Percentiles rank a stretch among this genome's conserved stretches.
phyloP scores from a whole-genome alignment of 2,113 vertebrate species.

The Pyrgilauda ruficollis region DNA sequence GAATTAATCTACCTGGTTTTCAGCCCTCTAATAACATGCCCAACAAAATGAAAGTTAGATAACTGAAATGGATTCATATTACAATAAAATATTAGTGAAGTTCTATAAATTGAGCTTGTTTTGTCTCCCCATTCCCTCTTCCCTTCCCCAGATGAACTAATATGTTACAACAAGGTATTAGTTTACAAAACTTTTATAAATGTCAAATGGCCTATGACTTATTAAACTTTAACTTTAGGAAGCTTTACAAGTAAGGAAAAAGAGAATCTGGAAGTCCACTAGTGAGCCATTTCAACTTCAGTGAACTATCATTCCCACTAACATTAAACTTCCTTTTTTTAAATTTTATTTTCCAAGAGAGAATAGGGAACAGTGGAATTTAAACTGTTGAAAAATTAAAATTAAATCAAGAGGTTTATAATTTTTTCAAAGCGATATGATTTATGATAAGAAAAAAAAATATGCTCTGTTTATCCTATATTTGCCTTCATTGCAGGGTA shows the following conservation, averaged over 20 bases:
- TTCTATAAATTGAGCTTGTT: neutral
- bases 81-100: neutral
- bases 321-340: neutral
- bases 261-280: neutral
- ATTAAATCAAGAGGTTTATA: accelerated
- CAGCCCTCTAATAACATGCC: neutral
- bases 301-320: neutral
- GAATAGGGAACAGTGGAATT: neutral
- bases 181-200: neutral
- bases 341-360: neutral
- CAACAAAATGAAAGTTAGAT: neutral
- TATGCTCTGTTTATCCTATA: neutral
- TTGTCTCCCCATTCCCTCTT: neutral
- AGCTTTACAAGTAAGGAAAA: neutral
- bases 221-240: neutral
- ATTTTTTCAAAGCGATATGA: neutral
- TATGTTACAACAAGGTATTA: neutral
- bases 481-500: neutral
- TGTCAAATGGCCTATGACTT: neutral
- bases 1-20: neutral
- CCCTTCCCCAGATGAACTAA: neutral
- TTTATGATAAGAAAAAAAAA: neutral
- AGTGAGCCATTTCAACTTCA: neutral
- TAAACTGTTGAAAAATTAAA: neutral
- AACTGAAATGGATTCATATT: neutral